phyloP scores from a whole-genome alignment of 2,888 invertebrate genomes.

The Bembecia ichneumoniformis region DNA sequence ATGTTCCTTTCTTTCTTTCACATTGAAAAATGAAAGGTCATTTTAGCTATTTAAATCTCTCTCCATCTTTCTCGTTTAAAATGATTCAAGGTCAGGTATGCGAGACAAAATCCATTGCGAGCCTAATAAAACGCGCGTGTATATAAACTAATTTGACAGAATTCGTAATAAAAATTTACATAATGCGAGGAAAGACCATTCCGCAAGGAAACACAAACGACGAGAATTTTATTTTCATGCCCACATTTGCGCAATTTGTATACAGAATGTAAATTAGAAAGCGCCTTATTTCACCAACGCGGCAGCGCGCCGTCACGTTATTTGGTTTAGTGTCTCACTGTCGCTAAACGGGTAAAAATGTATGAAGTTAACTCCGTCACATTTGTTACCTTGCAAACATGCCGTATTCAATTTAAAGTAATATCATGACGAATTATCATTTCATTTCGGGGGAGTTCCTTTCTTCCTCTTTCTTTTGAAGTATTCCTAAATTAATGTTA shows the following conservation, averaged over 20 bases:
- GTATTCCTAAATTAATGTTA: too few species aligned
- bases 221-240: conserved; percentile 66
- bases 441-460: too few species aligned
- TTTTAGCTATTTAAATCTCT: too few species aligned
- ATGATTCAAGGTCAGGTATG: background rate
- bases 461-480: too few species aligned
- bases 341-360: conserved; percentile 44
- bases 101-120: conserved; percentile 21
- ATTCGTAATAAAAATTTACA: conserved; percentile 61
- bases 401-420: conserved; percentile 28
- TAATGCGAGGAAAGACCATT: conserved; percentile 58
- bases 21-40: too few species aligned
- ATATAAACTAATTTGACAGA: conserved; percentile 55
- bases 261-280: conserved; percentile 69
- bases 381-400: conserved; percentile 39
- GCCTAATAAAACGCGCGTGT: conserved; percentile 40
- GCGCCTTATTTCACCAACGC: conserved; percentile 59
- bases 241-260: conserved; percentile 67
- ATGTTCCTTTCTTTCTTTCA: too few species aligned
- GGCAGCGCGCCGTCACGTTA: conserved; percentile 59
- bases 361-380: conserved; percentile 38
- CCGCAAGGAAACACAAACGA: conserved; percentile 59
- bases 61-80: too few species aligned
- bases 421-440: conserved; percentile 30
- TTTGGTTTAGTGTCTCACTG: conserved; percentile 52